Percentiles rank a stretch among this genome's conserved stretches.
Conservation (phyloP, 2,113 vertebrate genomes). For the Engraulis encrasicolus region DNA sequence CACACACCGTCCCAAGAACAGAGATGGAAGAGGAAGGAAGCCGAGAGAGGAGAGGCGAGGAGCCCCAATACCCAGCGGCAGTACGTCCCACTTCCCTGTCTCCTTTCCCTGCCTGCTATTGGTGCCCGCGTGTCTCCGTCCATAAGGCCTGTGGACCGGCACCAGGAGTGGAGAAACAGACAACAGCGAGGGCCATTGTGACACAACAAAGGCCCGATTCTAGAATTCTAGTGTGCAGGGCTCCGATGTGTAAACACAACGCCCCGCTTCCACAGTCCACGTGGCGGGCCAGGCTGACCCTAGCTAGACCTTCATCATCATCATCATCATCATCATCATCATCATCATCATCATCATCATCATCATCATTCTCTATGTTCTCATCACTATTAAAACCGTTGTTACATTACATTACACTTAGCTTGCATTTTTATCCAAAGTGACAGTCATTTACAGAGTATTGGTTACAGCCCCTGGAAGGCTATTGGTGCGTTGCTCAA, state of each 20-base stretch:
- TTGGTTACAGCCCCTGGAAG: no score
- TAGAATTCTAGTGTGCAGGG: neutral
- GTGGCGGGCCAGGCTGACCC: neutral
- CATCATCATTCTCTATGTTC: no score
- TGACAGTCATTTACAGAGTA: no score
- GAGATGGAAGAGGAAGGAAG: no score
- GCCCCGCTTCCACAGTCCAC: neutral
- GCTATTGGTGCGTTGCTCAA: no score
- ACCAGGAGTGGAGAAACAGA: slow-evolving; percentile 8
- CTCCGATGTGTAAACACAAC: neutral
- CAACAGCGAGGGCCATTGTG: neutral
- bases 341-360: neutral
- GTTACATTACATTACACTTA: no score
- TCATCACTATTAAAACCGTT: no score
- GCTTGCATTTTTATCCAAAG: no score
- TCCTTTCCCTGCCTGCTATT: neutral
- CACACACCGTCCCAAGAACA: no score
- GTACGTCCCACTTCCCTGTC: neutral
- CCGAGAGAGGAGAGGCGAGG: neutral
- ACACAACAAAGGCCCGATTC: neutral
- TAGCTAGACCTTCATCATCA: neutral
- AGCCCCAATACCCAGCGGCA: neutral
- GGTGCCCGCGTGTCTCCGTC: no score
- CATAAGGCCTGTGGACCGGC: no score
- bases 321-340: neutral